Conservation (phyloP, 1,140 invertebrate species). For the Helicoverpa armigera region DNA sequence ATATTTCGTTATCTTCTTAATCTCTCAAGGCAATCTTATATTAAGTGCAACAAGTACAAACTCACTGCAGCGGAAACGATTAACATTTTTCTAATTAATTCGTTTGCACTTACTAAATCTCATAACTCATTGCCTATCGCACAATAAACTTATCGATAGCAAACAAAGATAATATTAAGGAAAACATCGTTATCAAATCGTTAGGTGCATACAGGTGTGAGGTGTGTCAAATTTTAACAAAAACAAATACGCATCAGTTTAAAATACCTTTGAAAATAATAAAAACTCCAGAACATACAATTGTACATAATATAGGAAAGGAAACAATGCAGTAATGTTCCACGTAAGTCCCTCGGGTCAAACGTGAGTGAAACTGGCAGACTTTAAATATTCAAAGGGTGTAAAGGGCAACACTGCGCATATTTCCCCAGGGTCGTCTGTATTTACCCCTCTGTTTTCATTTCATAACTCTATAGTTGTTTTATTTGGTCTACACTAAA, state of each 20-base stretch:
- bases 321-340: conserved; percentile 46
- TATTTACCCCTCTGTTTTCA: conserved; percentile 56
- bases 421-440: conserved; percentile 76
- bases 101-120: too few species aligned
- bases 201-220: too few species aligned
- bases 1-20: not conserved
- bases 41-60: not conserved
- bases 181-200: too few species aligned
- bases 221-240: too few species aligned
- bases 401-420: conserved; percentile 80
- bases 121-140: too few species aligned
- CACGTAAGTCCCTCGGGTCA: conserved; percentile 58
- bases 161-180: not conserved
- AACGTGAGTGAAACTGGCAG: conserved; percentile 59
- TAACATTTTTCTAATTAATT: not conserved
- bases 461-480: conserved; percentile 3
- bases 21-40: conserved; percentile 9
- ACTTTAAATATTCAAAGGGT: conserved; percentile 84
- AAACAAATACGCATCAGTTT: not conserved
- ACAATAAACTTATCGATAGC: too few species aligned
- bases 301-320: conserved; percentile 2
- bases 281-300: not conserved
- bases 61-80: not conserved
- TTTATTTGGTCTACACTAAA: not conserved
- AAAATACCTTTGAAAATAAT: not conserved